These are phyloP conservation scores for Conomelus anceps DNA, from an alignment of 2,888 invertebrate genomes.

Conservation along the genomic window DNA sequence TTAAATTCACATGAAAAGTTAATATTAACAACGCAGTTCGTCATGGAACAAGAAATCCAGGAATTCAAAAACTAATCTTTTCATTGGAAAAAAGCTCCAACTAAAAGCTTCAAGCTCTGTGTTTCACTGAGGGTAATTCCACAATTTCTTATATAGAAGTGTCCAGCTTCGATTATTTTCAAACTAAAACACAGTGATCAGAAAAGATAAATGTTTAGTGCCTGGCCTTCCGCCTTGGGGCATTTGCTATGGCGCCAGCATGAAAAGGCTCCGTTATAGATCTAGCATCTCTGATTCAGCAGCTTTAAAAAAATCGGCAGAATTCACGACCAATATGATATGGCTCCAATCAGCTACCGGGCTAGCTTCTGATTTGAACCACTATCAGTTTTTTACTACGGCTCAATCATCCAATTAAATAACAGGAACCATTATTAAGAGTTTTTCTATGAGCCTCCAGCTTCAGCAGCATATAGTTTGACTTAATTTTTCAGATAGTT, in stretches of 20 bases:
- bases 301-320: neutral
- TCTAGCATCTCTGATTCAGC: neutral
- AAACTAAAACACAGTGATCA: neutral
- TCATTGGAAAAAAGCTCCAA: no score
- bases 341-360: neutral
- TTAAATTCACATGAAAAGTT: no score
- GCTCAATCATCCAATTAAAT: neutral
- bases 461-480: no score
- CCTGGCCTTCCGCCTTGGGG: neutral
- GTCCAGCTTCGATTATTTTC: neutral
- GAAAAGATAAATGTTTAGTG: neutral
- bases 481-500: no score
- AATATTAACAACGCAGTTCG: no score
- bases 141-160: neutral
- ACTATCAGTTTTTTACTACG: neutral
- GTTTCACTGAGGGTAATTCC: neutral
- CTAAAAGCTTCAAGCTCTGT: neutral
- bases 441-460: neutral
- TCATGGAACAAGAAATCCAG: no score
- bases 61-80: no score
- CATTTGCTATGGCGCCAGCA: neutral
- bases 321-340: neutral
- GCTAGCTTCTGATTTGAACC: neutral
- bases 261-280: neutral
- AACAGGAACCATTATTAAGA: neutral